Percentiles rank a stretch among this genome's conserved stretches.
Evolutionary conservation across 2,797 vertebrate species (phyloP).

Genomic region (Acanthurus lineatus): DNA sequence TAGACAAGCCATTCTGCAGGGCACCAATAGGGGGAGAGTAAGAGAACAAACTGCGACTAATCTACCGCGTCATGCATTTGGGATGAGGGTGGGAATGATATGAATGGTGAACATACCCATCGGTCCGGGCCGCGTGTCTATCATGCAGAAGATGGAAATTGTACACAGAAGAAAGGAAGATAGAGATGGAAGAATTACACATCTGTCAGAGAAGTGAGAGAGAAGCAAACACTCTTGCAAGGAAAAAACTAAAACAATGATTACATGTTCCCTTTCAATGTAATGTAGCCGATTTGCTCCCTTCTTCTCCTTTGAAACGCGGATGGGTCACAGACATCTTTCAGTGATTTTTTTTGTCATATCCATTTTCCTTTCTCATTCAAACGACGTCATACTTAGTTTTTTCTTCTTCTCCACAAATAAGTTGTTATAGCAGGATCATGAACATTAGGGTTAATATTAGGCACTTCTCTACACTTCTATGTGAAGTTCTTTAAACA

Average conservation of each 20-base stretch:
- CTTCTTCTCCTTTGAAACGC: too few species aligned
- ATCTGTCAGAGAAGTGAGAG: conserved; percentile 52
- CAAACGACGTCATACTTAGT: too few species aligned
- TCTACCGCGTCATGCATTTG: conserved; percentile 56
- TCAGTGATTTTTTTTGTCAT: too few species aligned
- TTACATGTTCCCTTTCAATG: conserved; percentile 26
- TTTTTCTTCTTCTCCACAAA: too few species aligned
- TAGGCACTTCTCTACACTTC: background rate
- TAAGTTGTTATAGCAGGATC: too few species aligned
- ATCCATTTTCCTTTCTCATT: too few species aligned
- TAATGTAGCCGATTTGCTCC: too few species aligned
- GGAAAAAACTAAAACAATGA: conserved; percentile 44
- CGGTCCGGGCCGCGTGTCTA: conserved; percentile 86
- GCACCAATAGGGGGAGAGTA: conserved; percentile 3
- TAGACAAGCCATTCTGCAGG: conserved; percentile 2
- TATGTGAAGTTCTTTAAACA: background rate
- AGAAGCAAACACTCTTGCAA: conserved; percentile 53
- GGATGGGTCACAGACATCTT: too few species aligned
- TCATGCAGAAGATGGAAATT: conserved; percentile 81
- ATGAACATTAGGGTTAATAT: too few species aligned
- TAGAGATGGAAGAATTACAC: conserved; percentile 74
- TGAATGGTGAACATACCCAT: conserved; percentile 86
- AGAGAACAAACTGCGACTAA: conserved; percentile 14
- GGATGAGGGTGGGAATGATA: conserved; percentile 52
- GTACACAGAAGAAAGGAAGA: conserved; percentile 72